Evolutionary conservation across 2,113 vertebrate genomes (phyloP), one percentile per base, ranked within the genome.

Genomic region (Elgaria multicarinata): DNA sequence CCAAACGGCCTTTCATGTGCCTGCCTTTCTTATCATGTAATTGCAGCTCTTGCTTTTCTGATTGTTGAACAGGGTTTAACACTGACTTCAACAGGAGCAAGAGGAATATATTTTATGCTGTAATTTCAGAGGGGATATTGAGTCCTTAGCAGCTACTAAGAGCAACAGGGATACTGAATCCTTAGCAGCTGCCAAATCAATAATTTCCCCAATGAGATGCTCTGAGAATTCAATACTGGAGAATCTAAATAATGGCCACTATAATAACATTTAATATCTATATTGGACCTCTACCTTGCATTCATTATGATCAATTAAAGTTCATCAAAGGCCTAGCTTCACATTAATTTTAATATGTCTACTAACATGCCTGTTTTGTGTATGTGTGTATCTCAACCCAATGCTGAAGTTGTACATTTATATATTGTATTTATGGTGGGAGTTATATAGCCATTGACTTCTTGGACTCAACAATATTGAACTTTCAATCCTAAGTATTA

Each of bases 231-330:
- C 84, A 55, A 3, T 39, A 42, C 14, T 0, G 26, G 22, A 86
- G 28, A 83, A 67, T 83, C 64, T 44, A 75, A 53, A 75, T 74
- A 58, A 75, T 72, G 50, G n/a, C 50, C 24, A 24, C n/a, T 42
- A 20, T 55, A 24, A 44, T 83, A 83, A 74, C 7, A 85, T 85
- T 71, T 85, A 67, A 36, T 74, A 74, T 50, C 50, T 28, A 10
- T 58, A 26, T 58, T 74, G 46, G 50, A 58, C 22, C 46, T 86
- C 50, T 58, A 50, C 33, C 64, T 75, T 39, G 50, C 71, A 42
- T 86, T 86, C 13, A 72, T 72, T 72, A 85, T 72, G 71, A 75
- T 75, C 22, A 86, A 58, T 62, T 58, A 58, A 75, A 75, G 36
- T 42, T 74, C 50, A 58, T 13, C 3, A 86, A 74, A 75, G 36